Evolutionary conservation across 2,113 vertebrate species (phyloP), one percentile per base, ranked within the genome.

Genomic region (Urocitellus parryii): DNA sequence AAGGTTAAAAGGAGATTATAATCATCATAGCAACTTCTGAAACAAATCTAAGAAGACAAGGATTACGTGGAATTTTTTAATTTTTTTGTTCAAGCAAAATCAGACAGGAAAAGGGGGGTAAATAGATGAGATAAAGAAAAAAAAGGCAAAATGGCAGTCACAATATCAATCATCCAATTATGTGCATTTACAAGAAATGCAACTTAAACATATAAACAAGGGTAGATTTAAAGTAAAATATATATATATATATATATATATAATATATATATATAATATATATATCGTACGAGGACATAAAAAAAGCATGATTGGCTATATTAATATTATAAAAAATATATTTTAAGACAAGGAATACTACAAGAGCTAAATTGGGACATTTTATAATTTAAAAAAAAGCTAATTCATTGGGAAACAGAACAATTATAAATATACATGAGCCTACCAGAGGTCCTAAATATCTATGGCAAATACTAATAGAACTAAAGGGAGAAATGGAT

Each of bases 121-220:
- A 48, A 82, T 2, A 83, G 70, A 83, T 63, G 25, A 91, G 58
- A 18, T 72, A 80, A 51, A 95, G 34, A 51, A 42, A 68, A 45
- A 7, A 88, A 82, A 83, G 77, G n/a, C 65, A 94, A 91, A 89
- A 88, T 53, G 39, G 29, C 12, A 88, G 82, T 70, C 25, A 45
- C 32, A 85, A 39, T 70, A 70, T 18, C 42, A 72, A 76, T 6
- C 76, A n/a, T 68, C 24, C 70, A 78, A 29, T 17, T 78, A 82
- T 70, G 58, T 2, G 14, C 32, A 29, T 63, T 56, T 58, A 72
- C 5, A 91, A 91, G n/a, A 93, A 79, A 83, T 45, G 20, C 25
- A 87, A 88, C 61, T 95, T 93, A 91, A 91, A 93, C 76, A 84
- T 68, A 18, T 78, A 96, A 90, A 73, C 74, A 76, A 95, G 80